Evolutionary conservation across 2,797 vertebrate species (phyloP).

Genomic region (Moxostoma hubbsi): DNA sequence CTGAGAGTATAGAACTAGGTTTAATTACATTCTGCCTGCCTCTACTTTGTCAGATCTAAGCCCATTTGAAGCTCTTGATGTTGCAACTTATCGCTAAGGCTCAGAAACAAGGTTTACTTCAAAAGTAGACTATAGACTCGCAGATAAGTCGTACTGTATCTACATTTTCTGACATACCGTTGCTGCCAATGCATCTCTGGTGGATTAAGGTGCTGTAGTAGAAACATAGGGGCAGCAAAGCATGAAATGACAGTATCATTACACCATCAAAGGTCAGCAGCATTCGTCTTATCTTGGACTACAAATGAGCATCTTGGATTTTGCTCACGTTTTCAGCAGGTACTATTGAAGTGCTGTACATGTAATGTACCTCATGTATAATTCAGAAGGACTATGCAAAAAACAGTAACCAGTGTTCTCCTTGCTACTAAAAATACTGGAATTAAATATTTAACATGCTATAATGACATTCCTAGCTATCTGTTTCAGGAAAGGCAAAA

Average conservation of each 20-base stretch:
- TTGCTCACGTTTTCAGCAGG: constrained; percentile 20
- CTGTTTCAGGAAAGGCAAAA: background rate
- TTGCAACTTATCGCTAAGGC: constrained; percentile 20
- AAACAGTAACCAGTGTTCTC: constrained; percentile 10
- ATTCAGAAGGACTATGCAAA: constrained; percentile 31
- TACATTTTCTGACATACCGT: background rate
- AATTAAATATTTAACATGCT: constrained; percentile 47
- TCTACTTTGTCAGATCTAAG: constrained; percentile 25
- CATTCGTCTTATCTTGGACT: background rate
- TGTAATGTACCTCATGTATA: constrained; percentile 29
- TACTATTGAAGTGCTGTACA: background rate
- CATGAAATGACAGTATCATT: constrained; percentile 29
- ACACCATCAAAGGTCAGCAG: constrained; percentile 20
- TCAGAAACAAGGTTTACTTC: constrained; percentile 20
- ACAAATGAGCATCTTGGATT: constrained; percentile 14
- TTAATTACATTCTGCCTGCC: constrained; percentile 11
- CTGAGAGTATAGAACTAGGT: constrained; percentile 22
- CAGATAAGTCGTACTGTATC: constrained; percentile 18
- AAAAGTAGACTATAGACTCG: background rate
- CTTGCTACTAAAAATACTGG: constrained; percentile 11
- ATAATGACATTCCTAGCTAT: constrained; percentile 8
- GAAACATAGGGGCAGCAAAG: background rate
- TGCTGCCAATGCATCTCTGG: background rate
- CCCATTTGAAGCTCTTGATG: constrained; percentile 29
- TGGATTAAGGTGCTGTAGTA: constrained; percentile 10